Conservation (phyloP, 1,140 invertebrate species). For the Papilio aristodemus region DNA sequence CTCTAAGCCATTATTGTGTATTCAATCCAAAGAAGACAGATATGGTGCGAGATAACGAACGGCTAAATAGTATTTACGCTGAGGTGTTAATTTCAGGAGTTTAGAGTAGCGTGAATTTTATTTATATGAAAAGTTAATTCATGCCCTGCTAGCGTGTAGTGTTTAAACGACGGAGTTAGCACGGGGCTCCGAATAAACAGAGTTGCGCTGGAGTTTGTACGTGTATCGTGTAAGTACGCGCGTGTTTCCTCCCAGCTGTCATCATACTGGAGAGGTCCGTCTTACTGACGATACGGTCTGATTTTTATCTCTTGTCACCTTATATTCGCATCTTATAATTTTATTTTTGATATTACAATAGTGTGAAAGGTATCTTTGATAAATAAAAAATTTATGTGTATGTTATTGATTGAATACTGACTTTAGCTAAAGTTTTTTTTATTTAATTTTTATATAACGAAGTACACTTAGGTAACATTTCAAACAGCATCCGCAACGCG, state of each 20-base stretch:
- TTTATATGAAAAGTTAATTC: constrained; percentile 81
- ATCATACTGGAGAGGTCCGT: constrained; percentile 45
- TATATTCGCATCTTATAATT: neutral
- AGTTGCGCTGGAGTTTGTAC: constrained; percentile 47
- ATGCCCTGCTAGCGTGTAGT: constrained; percentile 74
- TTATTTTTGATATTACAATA: neutral
- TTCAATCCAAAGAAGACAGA: constrained; percentile 55
- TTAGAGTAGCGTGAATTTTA: constrained; percentile 80
- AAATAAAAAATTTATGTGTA: neutral
- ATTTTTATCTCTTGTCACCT: constrained; percentile 9
- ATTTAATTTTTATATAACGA: constrained; percentile 1
- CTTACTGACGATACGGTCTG: constrained; percentile 11
- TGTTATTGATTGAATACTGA: neutral
- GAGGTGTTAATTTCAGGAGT: constrained; percentile 80
- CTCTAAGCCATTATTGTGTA: constrained; percentile 41
- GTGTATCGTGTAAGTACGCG: constrained; percentile 47
- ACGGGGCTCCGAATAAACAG: constrained; percentile 76
- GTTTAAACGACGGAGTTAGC: constrained; percentile 79
- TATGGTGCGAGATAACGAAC: constrained; percentile 65
- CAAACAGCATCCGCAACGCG: constrained; percentile 23
- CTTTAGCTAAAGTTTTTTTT: neutral
- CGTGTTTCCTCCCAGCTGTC: constrained; percentile 35
- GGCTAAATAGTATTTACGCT: constrained; percentile 76
- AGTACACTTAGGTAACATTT: neutral
- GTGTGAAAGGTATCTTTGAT: neutral